Evolutionary conservation across 2,888 invertebrate genomes (phyloP).

Genomic region (Chouioia cunea): DNA sequence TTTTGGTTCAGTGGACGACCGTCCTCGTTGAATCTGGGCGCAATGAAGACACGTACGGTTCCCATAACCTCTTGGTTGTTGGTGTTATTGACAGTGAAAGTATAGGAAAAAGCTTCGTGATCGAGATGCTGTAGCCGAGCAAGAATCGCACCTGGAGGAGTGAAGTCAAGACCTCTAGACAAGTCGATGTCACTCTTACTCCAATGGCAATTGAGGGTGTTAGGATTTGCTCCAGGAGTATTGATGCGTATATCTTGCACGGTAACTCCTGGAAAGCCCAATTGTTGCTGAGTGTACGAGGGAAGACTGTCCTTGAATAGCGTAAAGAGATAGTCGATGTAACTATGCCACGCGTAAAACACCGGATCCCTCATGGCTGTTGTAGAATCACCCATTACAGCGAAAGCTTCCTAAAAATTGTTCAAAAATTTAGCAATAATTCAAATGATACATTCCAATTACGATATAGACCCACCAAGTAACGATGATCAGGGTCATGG

Average conservation of each 20-base stretch:
- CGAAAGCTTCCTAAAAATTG: slow-evolving; percentile 75
- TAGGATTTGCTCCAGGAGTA: slow-evolving; percentile 2
- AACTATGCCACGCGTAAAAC: slow-evolving; percentile 88
- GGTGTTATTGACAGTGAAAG: slow-evolving; percentile 74
- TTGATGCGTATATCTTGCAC: slow-evolving; percentile 69
- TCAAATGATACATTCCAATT: too few relatives aligned
- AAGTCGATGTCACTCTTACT: slow-evolving; percentile 83
- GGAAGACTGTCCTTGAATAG: slow-evolving; percentile 80
- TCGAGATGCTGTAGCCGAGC: slow-evolving; percentile 84
- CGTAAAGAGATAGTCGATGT: slow-evolving; percentile 83
- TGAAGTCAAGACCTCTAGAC: slow-evolving; percentile 85
- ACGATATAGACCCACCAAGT: slow-evolving; percentile 72
- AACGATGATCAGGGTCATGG: slow-evolving; percentile 85
- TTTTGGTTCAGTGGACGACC: slow-evolving; percentile 74
- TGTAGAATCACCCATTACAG: slow-evolving; percentile 85
- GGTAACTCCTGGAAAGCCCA: slow-evolving; percentile 70
- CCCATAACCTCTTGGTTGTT: slow-evolving; percentile 63
- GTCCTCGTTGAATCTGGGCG: slow-evolving; percentile 76
- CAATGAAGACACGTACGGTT: slow-evolving; percentile 79
- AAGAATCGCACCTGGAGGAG: slow-evolving; percentile 80
- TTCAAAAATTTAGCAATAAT: too few relatives aligned
- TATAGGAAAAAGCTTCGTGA: slow-evolving; percentile 79
- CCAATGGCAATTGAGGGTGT: slow-evolving; percentile 79
- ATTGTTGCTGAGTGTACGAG: slow-evolving; percentile 71
- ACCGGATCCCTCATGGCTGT: slow-evolving; percentile 90